Evolutionary conservation across 2,888 invertebrate genomes (phyloP).

Genomic region (Drosophila kanekoi): DNA sequence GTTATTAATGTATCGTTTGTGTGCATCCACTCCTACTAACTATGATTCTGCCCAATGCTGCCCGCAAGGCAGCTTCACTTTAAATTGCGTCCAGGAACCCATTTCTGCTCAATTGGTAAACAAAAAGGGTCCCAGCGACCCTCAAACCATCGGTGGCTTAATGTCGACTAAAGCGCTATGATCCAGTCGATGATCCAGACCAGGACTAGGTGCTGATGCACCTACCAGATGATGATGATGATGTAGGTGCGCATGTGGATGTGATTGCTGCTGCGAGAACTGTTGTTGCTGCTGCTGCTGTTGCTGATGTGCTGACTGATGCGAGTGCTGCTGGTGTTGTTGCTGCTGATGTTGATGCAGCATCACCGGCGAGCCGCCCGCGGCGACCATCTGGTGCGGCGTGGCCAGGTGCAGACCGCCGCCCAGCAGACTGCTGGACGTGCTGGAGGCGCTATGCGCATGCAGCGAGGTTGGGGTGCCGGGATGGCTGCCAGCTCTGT

Average conservation of each 20-base stretch:
- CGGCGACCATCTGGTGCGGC: conserved; percentile 84
- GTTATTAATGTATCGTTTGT: conserved; percentile 3
- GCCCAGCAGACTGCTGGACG: conserved; percentile 76
- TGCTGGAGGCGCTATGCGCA: conserved; percentile 72
- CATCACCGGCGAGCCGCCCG: conserved; percentile 84
- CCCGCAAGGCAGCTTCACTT: conserved; percentile 17
- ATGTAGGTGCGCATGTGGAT: conserved; percentile 79
- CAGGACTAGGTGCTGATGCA: conserved; percentile 86
- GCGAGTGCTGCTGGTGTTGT: conserved; percentile 76
- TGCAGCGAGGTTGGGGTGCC: conserved; percentile 83
- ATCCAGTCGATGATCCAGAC: conserved; percentile 86
- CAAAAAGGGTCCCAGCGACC: conserved; percentile 89
- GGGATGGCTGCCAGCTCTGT: conserved; percentile 81
- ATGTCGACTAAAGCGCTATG: conserved; percentile 88
- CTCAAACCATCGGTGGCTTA: conserved; percentile 87
- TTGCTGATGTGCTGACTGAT: conserved; percentile 73
- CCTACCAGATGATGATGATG: conserved; percentile 81
- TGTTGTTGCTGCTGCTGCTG: conserved; percentile 66
- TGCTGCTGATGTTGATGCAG: conserved; percentile 83
- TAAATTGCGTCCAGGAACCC: conserved; percentile 54
- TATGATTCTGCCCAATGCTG: conserved; percentile 11
- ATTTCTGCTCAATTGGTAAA: conserved; percentile 81
- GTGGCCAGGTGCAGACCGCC: conserved; percentile 83
- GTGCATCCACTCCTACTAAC: conserved; percentile 10
- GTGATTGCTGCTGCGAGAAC: conserved; percentile 69